phyloP scores from a whole-genome alignment of 2,888 invertebrate species.

The Gibbula magus region DNA sequence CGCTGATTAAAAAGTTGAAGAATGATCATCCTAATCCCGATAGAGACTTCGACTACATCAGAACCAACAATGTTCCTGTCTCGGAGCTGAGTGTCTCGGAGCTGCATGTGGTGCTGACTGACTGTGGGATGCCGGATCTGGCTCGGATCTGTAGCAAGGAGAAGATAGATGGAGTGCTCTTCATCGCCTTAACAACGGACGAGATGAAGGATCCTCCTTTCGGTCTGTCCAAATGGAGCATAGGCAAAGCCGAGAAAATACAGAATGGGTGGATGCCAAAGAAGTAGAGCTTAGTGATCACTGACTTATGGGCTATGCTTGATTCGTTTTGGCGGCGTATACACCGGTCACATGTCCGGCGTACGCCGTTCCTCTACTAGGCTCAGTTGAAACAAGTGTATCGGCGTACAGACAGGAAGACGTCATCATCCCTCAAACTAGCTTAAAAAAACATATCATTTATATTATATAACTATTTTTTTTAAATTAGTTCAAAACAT shows the following conservation, averaged over 20 bases:
- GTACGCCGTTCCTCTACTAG: no score
- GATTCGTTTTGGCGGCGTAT: no score
- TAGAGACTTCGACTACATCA: not conserved
- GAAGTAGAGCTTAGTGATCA: not conserved
- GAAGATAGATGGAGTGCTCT: not conserved
- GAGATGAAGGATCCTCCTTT: not conserved
- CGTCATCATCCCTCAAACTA: no score
- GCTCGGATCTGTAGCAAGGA: not conserved
- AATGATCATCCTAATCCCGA: not conserved
- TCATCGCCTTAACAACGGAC: not conserved
- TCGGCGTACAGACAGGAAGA: no score
- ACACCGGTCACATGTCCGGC: no score
- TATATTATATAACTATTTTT: no score
- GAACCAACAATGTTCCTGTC: not conserved
- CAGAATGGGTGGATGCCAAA: slow-evolving; percentile 12
- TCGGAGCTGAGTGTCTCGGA: not conserved
- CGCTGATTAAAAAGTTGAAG: not conserved
- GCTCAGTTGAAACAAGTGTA: no score
- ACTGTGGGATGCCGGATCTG: not conserved
- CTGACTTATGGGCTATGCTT: no score
- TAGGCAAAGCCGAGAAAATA: not conserved
- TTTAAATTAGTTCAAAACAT: no score
- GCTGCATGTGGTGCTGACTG: not conserved
- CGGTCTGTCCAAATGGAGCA: not conserved
- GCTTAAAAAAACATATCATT: no score